Evolutionary conservation across 1,140 invertebrate species (phyloP), one percentile per base, ranked within the genome.

Genomic region (Druon quercuslanigerum): DNA sequence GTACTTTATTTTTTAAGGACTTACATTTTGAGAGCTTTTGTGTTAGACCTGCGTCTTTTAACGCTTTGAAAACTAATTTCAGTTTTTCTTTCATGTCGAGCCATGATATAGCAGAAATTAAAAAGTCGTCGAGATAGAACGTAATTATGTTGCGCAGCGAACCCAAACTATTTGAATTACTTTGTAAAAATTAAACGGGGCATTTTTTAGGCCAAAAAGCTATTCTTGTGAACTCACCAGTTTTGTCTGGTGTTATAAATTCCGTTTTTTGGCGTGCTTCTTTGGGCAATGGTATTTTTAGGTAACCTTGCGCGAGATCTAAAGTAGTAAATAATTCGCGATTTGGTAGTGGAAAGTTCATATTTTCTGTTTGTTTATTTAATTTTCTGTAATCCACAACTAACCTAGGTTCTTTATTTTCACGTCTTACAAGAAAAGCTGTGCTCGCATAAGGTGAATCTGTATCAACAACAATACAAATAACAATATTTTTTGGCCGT

Each of bases 181-280:
- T 56, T 56, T 56, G 19, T 17, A 56, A 56, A 56, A 56, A 56
- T 56, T 17, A 56, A 56, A 56, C 52, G 52, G 52, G 4, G 52
- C 7, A 56, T 56, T 56, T 56, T 56, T 56, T 5, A 56, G 52
- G n/a, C 52, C 52, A 17, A 56, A 56, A 56, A 17, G 19, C n/a
- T 4, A 56, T 9, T 56, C 52, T 12, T 17, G 52, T 56, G 19
- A 12, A 56, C n/a, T 19, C n/a, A 17, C n/a, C 54, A 19, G 13
- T n/a, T n/a, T n/a, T n/a, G n/a, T n/a, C n/a, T n/a, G n/a, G n/a
- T n/a, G n/a, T n/a, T n/a, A n/a, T n/a, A 56, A 56, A 56, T n/a
- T 16, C 52, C 19, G 52, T 56, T 56, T 56, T 7, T 56, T 56
- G 13, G 19, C 6, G n/a, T 11, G 52, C 52, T 56, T 56, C 14